Evolutionary conservation across 2,888 invertebrate genomes (phyloP), one percentile per base, ranked within the genome.

Genomic region (Stegana nigrithorax): DNA sequence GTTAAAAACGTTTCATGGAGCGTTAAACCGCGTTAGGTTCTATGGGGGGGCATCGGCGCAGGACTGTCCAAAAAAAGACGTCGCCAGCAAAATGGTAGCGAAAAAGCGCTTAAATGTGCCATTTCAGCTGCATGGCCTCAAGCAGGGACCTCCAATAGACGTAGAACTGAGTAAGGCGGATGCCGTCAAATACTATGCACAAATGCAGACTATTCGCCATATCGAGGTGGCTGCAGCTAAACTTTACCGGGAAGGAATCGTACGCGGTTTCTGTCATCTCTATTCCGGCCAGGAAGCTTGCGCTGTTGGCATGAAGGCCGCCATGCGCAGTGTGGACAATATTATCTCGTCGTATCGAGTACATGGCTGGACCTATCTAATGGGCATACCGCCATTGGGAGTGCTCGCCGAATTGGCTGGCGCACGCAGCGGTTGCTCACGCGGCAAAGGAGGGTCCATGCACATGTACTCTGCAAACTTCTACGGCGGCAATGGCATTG

Each of bases 401-500:
- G 94, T 98, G 0, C 86, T 99, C 44, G 88, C 93, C 2, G 98
- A 99, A 87, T 88, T 98, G 45, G 95, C 96, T 0, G 98, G 98
- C 1, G 89, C 92, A 50, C 87, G 90, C 70, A 89, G 89, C 51
- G 98, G 99, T 21, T 94, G 93, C 86, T 93, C 96, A 0, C 89
- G 93, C 55, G 98, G 98, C 59, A 99, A 98, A 86, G 98, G 98
- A 44, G 98, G 98, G 56, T 98, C 98, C 45, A 99, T 99, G 98
- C 99, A 99, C 85, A 93, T 98, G 93, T 98, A 97, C 80, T 87
- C 89, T 0, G 88, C 89, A 56, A 95, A 96, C 84, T 98, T 99
- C 87, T 98, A 93, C 81, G 94, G 95, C 45, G 98, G 98, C 60
- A 98, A 98, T 82, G 98, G 98, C 36, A 99, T 99, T 81, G 98